Evolutionary conservation across 2,888 invertebrate genomes (phyloP).

Genomic region (Ferrisia virgata): DNA sequence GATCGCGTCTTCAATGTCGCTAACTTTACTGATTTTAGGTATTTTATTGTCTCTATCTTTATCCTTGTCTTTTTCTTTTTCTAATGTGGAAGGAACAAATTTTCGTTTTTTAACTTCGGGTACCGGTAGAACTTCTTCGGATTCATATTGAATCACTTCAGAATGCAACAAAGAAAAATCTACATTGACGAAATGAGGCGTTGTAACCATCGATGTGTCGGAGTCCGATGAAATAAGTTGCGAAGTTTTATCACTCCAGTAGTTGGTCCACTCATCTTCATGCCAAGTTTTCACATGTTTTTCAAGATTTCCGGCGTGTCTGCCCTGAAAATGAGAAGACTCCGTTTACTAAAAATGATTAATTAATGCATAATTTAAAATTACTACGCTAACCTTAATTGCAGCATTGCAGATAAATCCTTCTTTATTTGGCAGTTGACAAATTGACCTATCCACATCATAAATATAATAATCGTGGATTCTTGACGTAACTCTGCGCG

Average conservation of each 20-base stretch:
- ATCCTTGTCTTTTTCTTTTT: neutral
- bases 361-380: neutral
- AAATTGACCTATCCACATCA: neutral
- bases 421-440: neutral
- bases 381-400: neutral
- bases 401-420: neutral
- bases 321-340: neutral
- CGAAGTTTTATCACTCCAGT: neutral
- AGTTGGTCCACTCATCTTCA: neutral
- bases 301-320: neutral
- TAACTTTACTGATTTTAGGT: neutral
- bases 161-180: neutral
- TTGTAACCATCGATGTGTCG: neutral
- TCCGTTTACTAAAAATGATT: neutral
- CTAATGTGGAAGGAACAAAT: neutral
- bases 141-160: neutral
- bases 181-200: neutral
- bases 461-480: slow-evolving; percentile 11
- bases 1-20: neutral
- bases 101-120: neutral
- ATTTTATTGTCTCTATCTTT: neutral
- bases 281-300: slow-evolving; percentile 13
- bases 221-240: neutral
- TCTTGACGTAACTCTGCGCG: neutral
- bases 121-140: neutral